Evolutionary conservation across 2,888 invertebrate genomes (phyloP), one percentile per base, ranked within the genome.

Genomic region (Anoplius nigerrimus): DNA sequence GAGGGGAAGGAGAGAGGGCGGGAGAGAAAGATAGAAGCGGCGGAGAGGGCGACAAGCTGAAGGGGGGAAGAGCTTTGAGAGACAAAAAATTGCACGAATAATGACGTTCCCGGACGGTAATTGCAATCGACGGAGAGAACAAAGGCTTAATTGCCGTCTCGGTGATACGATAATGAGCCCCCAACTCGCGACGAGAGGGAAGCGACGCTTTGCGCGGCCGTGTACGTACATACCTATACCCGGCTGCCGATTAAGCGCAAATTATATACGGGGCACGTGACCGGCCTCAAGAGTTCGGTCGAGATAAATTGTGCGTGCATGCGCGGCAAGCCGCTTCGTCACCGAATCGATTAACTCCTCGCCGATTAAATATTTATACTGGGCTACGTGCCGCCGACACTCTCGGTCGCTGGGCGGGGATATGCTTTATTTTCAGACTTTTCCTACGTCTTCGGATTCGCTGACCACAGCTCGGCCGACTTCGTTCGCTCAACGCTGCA

Each of bases 91-190:
- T 69, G 62, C 62, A 57, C 61, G 65, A 53, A 66, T 73, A 73
- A 69, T 66, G 66, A 64, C 48, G 46, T 42, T 48, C 62, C 58
- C 54, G 20, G n/a, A 51, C 45, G 75, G 67, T 76, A 75, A 72
- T 76, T 72, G 72, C 69, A 53, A 75, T 75, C 60, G 71, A 69
- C 62, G 55, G 34, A 43, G 57, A 20, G 72, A 55, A 75, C 75
- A 72, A 75, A 75, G 69, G 62, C 71, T 73, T 75, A 69, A 68
- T 71, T 46, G 56, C 61, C 42, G 61, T 56, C 60, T 60, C 43
- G 61, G 21, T 55, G 20, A 43, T 60, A 24, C 54, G 57, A 65
- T 74, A 57, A 72, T 60, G 34, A 15, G 34, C 27, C 16, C 16
- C 46, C 16, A 8, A 34, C 6, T 34, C n/a, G 11, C 11, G 34